Evolutionary conservation across 2,888 invertebrate genomes (phyloP), one percentile per base, ranked within the genome.

Genomic region (Megalurothrips usitatus): DNA sequence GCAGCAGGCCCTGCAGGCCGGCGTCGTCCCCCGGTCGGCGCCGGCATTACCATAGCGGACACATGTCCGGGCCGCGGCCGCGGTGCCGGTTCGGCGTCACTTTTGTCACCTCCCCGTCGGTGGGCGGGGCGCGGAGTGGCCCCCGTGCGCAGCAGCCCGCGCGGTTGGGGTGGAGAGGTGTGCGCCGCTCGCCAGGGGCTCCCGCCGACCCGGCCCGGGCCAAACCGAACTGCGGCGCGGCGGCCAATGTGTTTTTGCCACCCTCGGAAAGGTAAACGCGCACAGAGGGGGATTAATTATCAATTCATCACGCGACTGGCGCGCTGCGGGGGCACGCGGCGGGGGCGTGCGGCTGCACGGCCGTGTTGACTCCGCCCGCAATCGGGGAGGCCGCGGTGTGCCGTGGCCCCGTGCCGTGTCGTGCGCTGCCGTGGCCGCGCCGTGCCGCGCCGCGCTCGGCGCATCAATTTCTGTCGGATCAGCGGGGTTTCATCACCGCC

Each of bases 401-500:
- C 4, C 14, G 52, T 52, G 52, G 52, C 52, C 52, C 58, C 23
- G 68, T 75, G 68, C 68, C 68, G 68, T 23, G 23, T 23, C 68
- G 68, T 6, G n/a, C 58, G 14, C 6, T 10, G 63, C 63, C 68
- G 19, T n/a, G 68, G 52, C 68, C 68, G 11, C 68, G 68, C 68
- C 68, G 11, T 9, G 68, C 68, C 68, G 8, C 68, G 26, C 68
- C 23, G 23, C 8, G 68, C 68, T 26, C 8, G 68, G 12, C 68
- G 68, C 68, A 75, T 75, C 68, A 75, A 75, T 75, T 75, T 75
- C 68, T 75, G 68, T 75, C 68, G 68, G 68, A 75, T 75, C 68
- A 75, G 68, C 68, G 68, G 23, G 68, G 68, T 75, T 75, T 75
- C 68, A 75, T 75, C 68, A 75, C 68, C 23, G 68, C 11, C 34